Base-by-base conservation (phyloP, 2,888 invertebrate genomes). In the Caenorhabditis sp. region DNA sequence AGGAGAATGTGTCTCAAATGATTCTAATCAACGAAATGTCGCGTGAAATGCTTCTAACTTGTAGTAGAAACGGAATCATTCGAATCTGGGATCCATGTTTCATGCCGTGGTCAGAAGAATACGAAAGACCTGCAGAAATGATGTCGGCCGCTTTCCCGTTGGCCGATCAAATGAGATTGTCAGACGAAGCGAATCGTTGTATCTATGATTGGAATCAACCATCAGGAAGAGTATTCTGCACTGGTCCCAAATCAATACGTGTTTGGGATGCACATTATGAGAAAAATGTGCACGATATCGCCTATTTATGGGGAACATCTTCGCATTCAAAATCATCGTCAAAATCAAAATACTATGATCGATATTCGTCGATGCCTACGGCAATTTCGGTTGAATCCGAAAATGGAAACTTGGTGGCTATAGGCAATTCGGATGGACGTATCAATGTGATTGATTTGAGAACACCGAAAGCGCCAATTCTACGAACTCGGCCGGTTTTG, bases 251-350 rank as follows among this genome's bases (percentile, higher is more conserved):
- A 55, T 63, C 69, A 61, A 71, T 83, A 24, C 80, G 86, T 0
- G 68, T 86, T 12, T 86, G 86, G 86, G 86, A 86, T 67, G 84
- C 79, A 10, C 81, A 83, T 55, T 70, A 76, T n/a, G 86, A 86
- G 66, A 79, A 78, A 51, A 65, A 62, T n/a, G 61, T 74, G 14
- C 65, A 62, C 19, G 86, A 86, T 62, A 64, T 86, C 21, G 58
- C 57, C 23, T 74, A 69, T 55, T 37, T 62, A 0, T 36, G 58
- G 4, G 58, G 37, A 12, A 68, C 57, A 14, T 50, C 1, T 57
- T 19, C 64, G 36, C n/a, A n/a, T n/a, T 10, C 24, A 37, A 43
- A 43, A 17, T 43, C 14, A 17, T 43, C 14, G 5, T 17, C 12
- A 43, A 43, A 43, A 43, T 55, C 26, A 53, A 58, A 17, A 36